Conservation (phyloP, 2,888 invertebrate genomes). For the Sarcophaga variegata region DNA sequence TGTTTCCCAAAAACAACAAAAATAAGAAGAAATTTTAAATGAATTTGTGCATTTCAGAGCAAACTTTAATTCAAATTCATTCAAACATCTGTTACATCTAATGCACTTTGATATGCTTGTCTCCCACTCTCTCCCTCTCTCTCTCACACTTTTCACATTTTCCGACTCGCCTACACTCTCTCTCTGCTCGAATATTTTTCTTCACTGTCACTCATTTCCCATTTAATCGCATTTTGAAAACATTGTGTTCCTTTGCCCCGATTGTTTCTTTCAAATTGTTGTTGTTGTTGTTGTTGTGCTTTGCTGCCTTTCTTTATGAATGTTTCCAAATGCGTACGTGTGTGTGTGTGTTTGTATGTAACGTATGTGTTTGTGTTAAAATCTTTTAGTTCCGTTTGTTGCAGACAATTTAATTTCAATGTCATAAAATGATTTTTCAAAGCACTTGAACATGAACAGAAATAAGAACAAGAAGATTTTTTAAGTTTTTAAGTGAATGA, state of each 20-base stretch:
- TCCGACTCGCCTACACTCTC: neutral
- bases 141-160: neutral
- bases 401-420: slow-evolving; percentile 71
- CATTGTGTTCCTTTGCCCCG: neutral
- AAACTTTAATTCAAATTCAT: slow-evolving; percentile 35
- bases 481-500: slow-evolving; percentile 36
- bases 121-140: neutral
- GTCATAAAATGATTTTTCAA: slow-evolving; percentile 66
- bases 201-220: neutral
- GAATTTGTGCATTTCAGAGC: slow-evolving; percentile 2
- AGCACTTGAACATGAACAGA: slow-evolving; percentile 58
- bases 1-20: neutral
- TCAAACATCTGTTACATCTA: slow-evolving; percentile 57
- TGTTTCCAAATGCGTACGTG: neutral
- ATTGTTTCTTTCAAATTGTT: neutral
- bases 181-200: too few relatives aligned
- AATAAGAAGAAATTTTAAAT: neutral
- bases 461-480: slow-evolving; percentile 10
- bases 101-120: slow-evolving; percentile 33
- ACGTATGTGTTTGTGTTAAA: slow-evolving; percentile 21
- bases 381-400: slow-evolving; percentile 60
- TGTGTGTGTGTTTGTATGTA: slow-evolving; percentile 25
- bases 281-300: neutral
- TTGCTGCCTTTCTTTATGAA: neutral
- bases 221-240: slow-evolving; percentile 12